phyloP scores from a whole-genome alignment of 2,113 vertebrate genomes.

The Cynocephalus volans region DNA sequence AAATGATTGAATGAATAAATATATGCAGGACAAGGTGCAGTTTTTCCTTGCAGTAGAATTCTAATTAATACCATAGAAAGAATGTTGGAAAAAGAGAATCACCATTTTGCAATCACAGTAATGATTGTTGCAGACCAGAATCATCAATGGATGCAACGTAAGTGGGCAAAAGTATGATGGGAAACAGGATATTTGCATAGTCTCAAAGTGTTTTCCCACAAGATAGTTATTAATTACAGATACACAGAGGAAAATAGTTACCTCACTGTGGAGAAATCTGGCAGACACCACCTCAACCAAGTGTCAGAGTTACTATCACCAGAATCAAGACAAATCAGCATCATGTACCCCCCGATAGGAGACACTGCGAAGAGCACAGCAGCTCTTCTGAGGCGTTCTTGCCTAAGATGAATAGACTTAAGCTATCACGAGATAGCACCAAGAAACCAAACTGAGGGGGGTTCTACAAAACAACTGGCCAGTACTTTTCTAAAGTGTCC shows the following conservation, averaged over 20 bases:
- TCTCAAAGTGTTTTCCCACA: background rate
- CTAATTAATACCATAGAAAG: background rate
- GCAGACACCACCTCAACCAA: background rate
- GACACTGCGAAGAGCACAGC: background rate
- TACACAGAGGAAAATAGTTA: background rate
- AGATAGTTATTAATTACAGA: background rate
- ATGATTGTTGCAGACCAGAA: background rate
- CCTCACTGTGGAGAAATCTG: background rate
- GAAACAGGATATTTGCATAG: background rate
- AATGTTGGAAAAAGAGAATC: slow-evolving; percentile 27
- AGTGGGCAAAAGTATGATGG: background rate
- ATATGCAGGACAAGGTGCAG: background rate
- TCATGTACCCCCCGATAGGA: fast-evolving
- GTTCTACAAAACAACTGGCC: background rate
- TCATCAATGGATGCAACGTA: slow-evolving; percentile 26
- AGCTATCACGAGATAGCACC: background rate
- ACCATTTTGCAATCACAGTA: background rate
- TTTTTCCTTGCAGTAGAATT: slow-evolving; percentile 10
- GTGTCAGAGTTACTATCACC: background rate
- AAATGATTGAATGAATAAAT: slow-evolving; percentile 34
- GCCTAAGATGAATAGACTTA: background rate
- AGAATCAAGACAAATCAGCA: background rate
- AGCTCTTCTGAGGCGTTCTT: background rate
- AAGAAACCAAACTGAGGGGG: background rate
- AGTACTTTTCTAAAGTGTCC: background rate